Conservation (phyloP, 2,888 invertebrate genomes). For the Bugula neritina region DNA sequence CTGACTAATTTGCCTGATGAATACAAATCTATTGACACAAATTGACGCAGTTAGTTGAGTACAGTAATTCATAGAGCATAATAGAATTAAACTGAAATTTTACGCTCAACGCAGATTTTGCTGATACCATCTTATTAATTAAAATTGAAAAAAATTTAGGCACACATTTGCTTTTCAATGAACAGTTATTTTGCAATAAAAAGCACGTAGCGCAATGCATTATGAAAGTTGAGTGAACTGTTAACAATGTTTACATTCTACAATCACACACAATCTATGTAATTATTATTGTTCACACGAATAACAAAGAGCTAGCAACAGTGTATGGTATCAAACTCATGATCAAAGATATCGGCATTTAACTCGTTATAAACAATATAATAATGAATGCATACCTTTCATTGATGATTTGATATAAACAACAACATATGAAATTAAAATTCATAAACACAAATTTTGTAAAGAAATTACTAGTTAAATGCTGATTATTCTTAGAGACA, state of each 20-base stretch:
- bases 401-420: not conserved
- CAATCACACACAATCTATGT: not conserved
- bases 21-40: not conserved
- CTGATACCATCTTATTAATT: conserved; percentile 12
- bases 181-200: not conserved
- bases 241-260: conserved; percentile 2
- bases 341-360: conserved; percentile 11
- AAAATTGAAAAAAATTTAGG: not conserved
- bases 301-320: conserved; percentile 1
- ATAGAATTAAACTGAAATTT: conserved; percentile 10
- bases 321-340: conserved; percentile 17
- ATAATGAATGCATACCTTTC: conserved; percentile 20
- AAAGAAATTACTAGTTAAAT: conserved; percentile 24
- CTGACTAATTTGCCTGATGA: not conserved
- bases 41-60: not conserved
- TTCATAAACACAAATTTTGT: conserved; percentile 10
- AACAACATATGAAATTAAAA: conserved; percentile 24
- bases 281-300: conserved; percentile 21
- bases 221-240: conserved; percentile 11
- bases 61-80: not conserved
- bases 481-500: conserved; percentile 16
- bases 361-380: conserved; percentile 17
- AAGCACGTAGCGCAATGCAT: not conserved
- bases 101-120: not conserved
- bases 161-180: not conserved